These are phyloP conservation scores for Aleiodes sp. DNA, from an alignment of 1,140 invertebrate species.

Conservation along the genomic window DNA sequence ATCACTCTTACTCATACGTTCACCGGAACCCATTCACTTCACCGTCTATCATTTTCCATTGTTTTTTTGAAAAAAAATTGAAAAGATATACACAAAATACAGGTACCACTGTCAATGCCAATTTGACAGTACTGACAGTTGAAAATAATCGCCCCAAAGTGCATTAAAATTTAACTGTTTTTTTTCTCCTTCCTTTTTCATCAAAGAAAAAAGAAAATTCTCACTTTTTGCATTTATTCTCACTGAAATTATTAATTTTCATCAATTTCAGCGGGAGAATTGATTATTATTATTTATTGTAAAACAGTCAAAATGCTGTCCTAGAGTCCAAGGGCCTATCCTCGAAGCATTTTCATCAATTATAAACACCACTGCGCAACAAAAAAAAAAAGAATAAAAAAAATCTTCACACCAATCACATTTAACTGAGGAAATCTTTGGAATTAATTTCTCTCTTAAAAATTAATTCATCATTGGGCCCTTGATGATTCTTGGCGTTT, in stretches of 20 bases:
- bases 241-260: too few species aligned
- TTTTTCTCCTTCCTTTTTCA: conserved; percentile 40
- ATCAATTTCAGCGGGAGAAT: background rate
- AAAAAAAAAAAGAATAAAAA: background rate
- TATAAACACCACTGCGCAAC: background rate
- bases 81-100: conserved; percentile 56
- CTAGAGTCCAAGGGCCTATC: background rate
- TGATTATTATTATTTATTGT: background rate
- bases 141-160: conserved; percentile 32
- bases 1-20: background rate
- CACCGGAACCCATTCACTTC: conserved; percentile 5
- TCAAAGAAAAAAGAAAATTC: conserved; percentile 35
- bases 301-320: conserved; percentile 1
- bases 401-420: background rate
- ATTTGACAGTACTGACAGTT: conserved; percentile 44
- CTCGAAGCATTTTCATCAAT: background rate
- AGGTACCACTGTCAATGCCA: conserved; percentile 51
- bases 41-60: background rate
- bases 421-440: conserved; percentile 1
- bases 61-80: conserved; percentile 36
- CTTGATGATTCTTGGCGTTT: background rate
- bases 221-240: conserved; percentile 18
- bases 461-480: background rate
- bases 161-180: conserved; percentile 39
- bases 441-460: background rate